phyloP scores from a whole-genome alignment of 2,113 vertebrate species.

The Mohoua ochrocephala region DNA sequence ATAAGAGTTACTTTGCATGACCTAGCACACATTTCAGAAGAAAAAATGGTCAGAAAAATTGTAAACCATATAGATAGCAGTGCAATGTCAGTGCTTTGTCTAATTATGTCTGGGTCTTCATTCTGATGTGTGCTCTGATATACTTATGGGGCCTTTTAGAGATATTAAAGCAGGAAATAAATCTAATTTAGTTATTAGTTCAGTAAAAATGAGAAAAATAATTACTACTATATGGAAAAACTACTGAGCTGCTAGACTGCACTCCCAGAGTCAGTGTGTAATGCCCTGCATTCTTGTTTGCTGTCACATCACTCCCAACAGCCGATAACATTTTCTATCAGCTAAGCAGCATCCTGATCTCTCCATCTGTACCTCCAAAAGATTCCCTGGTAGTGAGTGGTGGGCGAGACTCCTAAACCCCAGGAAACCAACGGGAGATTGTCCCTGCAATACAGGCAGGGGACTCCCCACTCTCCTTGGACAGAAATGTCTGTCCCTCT shows the following conservation, averaged over 20 bases:
- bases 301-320: not conserved
- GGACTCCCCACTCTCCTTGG: not conserved
- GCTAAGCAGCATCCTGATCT: not conserved
- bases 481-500: not conserved
- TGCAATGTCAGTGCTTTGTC: not conserved
- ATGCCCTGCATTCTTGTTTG: not conserved
- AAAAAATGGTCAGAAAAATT: not conserved
- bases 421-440: not conserved
- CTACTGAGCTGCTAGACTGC: not conserved
- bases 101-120: not conserved
- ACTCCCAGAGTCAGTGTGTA: not conserved
- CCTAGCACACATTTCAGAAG: not conserved
- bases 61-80: not conserved
- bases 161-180: not conserved
- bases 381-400: not conserved
- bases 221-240: not conserved
- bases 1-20: not conserved
- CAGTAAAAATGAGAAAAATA: not conserved
- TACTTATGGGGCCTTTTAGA: not conserved
- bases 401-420: not conserved
- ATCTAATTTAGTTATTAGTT: not conserved
- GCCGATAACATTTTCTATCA: not conserved
- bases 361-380: not conserved
- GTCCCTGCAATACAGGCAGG: not conserved
- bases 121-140: not conserved